A percentile compares a stretch with the other conserved stretches of the same genome.
Conservation (phyloP, 2,888 invertebrate species). For the Lordiphosa andalusiaca region DNA sequence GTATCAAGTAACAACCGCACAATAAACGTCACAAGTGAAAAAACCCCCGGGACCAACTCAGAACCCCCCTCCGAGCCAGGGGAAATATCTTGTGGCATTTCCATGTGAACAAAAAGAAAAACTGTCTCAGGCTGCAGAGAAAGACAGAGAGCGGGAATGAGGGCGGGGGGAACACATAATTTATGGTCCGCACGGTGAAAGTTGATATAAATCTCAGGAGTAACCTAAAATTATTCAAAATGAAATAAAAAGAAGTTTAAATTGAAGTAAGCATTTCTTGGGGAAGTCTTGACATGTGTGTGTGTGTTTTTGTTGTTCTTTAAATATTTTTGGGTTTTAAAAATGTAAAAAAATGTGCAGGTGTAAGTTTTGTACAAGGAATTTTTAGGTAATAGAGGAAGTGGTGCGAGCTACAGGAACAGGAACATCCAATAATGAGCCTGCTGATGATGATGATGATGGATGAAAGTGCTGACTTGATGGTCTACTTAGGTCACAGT, state of each 20-base stretch:
- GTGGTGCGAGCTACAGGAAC: constrained; percentile 17
- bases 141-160: constrained; percentile 8
- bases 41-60: constrained; percentile 43
- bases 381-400: not conserved
- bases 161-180: constrained; percentile 53
- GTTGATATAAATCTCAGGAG: constrained; percentile 73
- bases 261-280: constrained; percentile 14
- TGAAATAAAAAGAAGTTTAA: constrained; percentile 23
- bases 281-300: constrained; percentile 26
- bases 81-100: constrained; percentile 44
- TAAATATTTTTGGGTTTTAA: not conserved
- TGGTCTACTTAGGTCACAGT: too few species aligned
- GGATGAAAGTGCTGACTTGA: not conserved
- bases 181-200: constrained; percentile 66
- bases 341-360: constrained; percentile 12
- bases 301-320: not conserved
- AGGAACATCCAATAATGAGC: constrained; percentile 32
- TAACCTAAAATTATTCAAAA: constrained; percentile 39
- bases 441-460: constrained; percentile 27
- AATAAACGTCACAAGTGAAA: constrained; percentile 61
- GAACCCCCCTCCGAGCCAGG: constrained; percentile 6
- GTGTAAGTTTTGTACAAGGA: constrained; percentile 15
- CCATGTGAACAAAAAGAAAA: constrained; percentile 36
- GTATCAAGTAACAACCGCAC: constrained; percentile 62
- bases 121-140: constrained; percentile 15